These are phyloP conservation scores for Eulithis prunata DNA, from an alignment of 2,888 invertebrate genomes.

Conservation along the genomic window DNA sequence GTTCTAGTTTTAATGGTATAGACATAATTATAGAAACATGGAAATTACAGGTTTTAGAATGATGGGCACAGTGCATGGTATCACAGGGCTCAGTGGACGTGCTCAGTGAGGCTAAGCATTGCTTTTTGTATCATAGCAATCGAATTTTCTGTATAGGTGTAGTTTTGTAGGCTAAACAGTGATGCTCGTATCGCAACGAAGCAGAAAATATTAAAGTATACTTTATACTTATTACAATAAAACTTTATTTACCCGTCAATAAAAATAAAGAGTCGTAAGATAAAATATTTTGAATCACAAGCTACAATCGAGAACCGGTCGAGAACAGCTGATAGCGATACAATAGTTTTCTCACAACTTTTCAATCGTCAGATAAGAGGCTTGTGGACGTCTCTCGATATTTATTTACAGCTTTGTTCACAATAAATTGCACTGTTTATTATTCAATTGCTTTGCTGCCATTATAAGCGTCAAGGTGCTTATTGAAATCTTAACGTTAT, in stretches of 20 bases:
- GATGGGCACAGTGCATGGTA: no score
- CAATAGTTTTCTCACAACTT: slow-evolving; percentile 70
- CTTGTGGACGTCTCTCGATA: slow-evolving; percentile 68
- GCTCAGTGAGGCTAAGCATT: no score
- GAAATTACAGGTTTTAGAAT: no score
- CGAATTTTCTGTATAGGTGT: no score
- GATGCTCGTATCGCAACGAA: no score
- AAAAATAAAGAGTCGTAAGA: neutral
- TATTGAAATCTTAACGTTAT: slow-evolving; percentile 32
- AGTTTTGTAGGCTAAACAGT: no score
- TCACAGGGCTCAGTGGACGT: no score
- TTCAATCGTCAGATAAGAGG: slow-evolving; percentile 78
- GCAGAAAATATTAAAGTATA: no score
- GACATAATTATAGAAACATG: no score
- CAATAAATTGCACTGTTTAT: slow-evolving; percentile 67
- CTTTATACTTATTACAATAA: no score
- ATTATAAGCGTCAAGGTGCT: slow-evolving; percentile 54
- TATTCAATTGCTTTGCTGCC: slow-evolving; percentile 64
- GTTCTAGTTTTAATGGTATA: no score
- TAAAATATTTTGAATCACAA: neutral
- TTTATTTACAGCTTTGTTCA: slow-evolving; percentile 74
- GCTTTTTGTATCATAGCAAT: no score
- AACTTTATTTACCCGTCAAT: neutral
- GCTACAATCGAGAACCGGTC: slow-evolving; percentile 32
- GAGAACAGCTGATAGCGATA: slow-evolving; percentile 50